Evolutionary conservation across 2,888 invertebrate species (phyloP).

Genomic region (Globia sparganii): DNA sequence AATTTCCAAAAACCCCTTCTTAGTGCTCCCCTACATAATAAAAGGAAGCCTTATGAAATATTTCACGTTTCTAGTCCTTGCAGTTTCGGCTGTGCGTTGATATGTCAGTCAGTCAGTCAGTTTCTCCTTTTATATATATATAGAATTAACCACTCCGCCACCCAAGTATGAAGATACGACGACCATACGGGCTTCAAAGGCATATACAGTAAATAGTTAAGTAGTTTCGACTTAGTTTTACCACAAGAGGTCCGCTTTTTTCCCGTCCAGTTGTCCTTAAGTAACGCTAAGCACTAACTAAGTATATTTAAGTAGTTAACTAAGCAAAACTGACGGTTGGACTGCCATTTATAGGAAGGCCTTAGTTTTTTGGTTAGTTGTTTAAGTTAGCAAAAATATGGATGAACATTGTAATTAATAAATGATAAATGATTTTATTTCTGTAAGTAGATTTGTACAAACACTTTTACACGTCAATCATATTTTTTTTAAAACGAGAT

Average conservation of each 20-base stretch:
- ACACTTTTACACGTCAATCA: too few relatives aligned
- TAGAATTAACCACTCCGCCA: conserved; percentile 48
- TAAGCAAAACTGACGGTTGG: conserved; percentile 44
- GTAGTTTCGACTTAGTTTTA: conserved; percentile 63
- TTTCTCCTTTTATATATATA: too few relatives aligned
- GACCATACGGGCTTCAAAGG: conserved; percentile 59
- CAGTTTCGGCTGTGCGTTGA: too few relatives aligned
- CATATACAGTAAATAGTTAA: conserved; percentile 63
- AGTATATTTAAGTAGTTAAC: conserved; percentile 67
- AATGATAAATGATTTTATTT: too few relatives aligned
- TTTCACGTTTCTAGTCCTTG: too few relatives aligned
- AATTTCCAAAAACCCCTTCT: too few relatives aligned
- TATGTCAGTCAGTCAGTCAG: too few relatives aligned
- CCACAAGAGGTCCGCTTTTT: conserved; percentile 59
- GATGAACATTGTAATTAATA: not conserved
- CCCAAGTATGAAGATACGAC: conserved; percentile 50
- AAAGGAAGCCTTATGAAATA: too few relatives aligned
- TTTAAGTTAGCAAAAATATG: conserved; percentile 3
- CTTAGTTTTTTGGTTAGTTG: conserved; percentile 18
- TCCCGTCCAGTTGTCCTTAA: conserved; percentile 61
- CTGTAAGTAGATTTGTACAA: too few relatives aligned
- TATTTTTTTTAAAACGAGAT: too few relatives aligned
- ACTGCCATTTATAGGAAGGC: conserved; percentile 25
- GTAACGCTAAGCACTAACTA: conserved; percentile 61
- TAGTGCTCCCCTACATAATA: too few relatives aligned